phyloP scores from a whole-genome alignment of 2,113 vertebrate genomes.

The Thymallus thymallus region DNA sequence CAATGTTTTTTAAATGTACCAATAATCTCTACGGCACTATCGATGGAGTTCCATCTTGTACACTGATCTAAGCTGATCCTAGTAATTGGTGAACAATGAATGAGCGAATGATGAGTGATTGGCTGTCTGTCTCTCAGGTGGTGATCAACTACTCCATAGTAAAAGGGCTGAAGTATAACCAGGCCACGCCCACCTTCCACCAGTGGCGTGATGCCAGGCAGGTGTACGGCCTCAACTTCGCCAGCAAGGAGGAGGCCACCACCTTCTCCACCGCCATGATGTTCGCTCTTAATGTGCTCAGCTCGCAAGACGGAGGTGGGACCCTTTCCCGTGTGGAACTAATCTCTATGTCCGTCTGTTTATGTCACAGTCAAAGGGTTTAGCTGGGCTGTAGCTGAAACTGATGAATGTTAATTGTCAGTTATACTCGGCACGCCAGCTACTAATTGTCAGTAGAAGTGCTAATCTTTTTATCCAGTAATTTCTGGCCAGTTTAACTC shows the following conservation, averaged over 20 bases:
- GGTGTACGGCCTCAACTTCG: conserved; percentile 97
- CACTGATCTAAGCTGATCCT: no score
- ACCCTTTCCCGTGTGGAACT: background rate
- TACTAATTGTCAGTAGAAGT: background rate
- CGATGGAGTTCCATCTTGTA: no score
- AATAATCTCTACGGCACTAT: no score
- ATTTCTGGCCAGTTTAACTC: background rate
- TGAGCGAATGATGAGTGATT: background rate
- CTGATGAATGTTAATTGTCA: no score
- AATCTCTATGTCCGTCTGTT: background rate
- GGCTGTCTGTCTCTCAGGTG: conserved; percentile 74
- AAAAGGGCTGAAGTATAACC: conserved; percentile 98
- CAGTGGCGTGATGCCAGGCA: conserved; percentile 98
- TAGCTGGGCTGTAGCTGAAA: no score
- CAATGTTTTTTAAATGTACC: no score
- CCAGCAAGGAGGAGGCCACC: conserved; percentile 98
- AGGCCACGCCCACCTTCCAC: conserved; percentile 97
- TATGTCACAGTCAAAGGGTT: conserved; percentile 45
- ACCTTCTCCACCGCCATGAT: conserved; percentile 98
- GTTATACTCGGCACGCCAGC: no score
- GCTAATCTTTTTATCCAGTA: background rate
- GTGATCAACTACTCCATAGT: conserved; percentile 99
- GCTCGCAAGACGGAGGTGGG: conserved; percentile 80
- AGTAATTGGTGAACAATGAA: no score
- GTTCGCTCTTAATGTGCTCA: conserved; percentile 96